A percentile compares a stretch with the other conserved stretches of the same genome.
Conservation (phyloP, 2,888 invertebrate species). For the Andrena praecox region DNA sequence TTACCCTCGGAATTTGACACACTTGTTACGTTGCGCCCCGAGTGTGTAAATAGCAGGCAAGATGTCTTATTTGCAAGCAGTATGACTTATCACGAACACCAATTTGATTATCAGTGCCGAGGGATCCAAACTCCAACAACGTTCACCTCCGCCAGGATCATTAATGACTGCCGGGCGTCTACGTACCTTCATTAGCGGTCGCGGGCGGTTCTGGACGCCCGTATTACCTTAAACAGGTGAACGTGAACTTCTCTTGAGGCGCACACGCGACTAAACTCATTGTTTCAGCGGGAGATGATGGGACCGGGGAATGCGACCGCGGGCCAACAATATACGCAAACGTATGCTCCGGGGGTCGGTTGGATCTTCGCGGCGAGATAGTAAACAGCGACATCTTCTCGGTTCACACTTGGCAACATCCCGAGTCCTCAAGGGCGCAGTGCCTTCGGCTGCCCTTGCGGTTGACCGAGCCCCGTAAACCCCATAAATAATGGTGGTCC, state of each 20-base stretch:
- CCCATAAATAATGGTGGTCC: slow-evolving; percentile 77
- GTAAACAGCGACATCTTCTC: slow-evolving; percentile 75
- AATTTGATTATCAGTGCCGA: too few relatives aligned
- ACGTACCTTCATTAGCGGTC: slow-evolving; percentile 48
- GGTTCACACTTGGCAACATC: slow-evolving; percentile 75
- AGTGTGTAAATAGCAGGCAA: too few relatives aligned
- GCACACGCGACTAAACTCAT: slow-evolving; percentile 61
- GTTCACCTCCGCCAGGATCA: background rate
- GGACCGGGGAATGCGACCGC: slow-evolving; percentile 74
- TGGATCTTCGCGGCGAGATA: slow-evolving; percentile 73
- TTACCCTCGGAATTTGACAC: too few relatives aligned
- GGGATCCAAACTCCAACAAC: too few relatives aligned
- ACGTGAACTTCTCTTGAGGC: slow-evolving; percentile 62
- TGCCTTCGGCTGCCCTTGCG: slow-evolving; percentile 76
- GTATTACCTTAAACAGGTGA: slow-evolving; percentile 65
- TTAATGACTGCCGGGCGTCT: background rate
- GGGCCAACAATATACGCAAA: slow-evolving; percentile 77
- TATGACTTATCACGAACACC: too few relatives aligned
- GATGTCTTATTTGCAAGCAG: too few relatives aligned
- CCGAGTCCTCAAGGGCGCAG: slow-evolving; percentile 74
- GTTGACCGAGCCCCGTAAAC: slow-evolving; percentile 78
- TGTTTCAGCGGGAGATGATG: slow-evolving; percentile 69
- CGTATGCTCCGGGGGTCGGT: slow-evolving; percentile 71
- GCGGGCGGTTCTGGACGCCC: slow-evolving; percentile 48
- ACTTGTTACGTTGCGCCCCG: too few relatives aligned